Base-by-base conservation (phyloP, 2,888 invertebrate genomes). In the Apamea anceps region DNA sequence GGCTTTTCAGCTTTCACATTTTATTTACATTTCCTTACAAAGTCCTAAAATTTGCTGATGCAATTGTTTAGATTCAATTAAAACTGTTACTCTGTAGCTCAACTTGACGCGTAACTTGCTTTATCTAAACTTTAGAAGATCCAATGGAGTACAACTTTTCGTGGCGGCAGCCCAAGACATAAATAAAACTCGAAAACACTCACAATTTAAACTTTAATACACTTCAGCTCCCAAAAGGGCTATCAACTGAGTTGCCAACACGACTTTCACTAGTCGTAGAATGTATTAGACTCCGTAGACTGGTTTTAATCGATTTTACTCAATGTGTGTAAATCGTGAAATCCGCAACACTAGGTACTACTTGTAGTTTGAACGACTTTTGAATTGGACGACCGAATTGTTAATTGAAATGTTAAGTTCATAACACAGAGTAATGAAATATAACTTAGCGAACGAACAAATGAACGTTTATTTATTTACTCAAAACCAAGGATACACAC, bases 281-380 rank as follows among this genome's bases (percentile, higher is more conserved):
- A 85, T 88, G 84, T 89, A 88, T 88, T 88, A 85, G 82, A 87
- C 80, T 72, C 76, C 62, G 80, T 77, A 60, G 81, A 83, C 80
- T 75, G 73, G 78, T 81, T 84, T 88, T 89, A 91, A 91, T 91
- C 88, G 90, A 91, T 88, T 90, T 88, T 77, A 74, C 81, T 88
- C 76, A 73, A 89, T 84, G 83, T 88, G 82, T 84, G 85, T 88
- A 82, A 89, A 87, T 88, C 84, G 85, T 87, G 77, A 74, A 81
- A 79, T 80, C 78, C 79, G 66, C 70, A 60, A 62, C 67, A 45
- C 76, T 75, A 78, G 37, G 18, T 6, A 37, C 57, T 75, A 54
- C 62, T 68, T 2, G 54, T 67, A 72, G 71, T 81, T 84, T 21
- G 15, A 60, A 73, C 42, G 71, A 84, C 65, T 86, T 77, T 77